phyloP scores from a whole-genome alignment of 2,888 invertebrate genomes.

The Salticus scenicus region DNA sequence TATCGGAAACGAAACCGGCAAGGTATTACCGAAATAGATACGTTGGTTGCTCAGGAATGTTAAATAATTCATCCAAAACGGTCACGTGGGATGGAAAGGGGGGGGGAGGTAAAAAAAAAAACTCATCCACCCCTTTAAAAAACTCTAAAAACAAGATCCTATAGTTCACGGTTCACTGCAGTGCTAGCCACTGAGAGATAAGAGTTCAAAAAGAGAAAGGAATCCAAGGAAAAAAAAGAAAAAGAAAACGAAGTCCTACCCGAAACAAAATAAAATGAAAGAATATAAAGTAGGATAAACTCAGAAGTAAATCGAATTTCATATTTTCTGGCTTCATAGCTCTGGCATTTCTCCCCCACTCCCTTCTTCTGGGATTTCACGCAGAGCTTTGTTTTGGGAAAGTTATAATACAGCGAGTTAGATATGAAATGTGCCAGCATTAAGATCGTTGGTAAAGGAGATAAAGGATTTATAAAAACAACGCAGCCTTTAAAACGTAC shows the following conservation, averaged over 20 bases:
- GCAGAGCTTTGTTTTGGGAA: not conserved
- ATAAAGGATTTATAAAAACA: too few relatives aligned
- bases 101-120: not conserved
- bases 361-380: not conserved
- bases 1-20: constrained; percentile 2
- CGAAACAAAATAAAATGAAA: constrained; percentile 12
- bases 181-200: constrained; percentile 40
- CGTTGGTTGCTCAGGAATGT: constrained; percentile 6
- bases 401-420: not conserved
- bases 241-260: constrained; percentile 19
- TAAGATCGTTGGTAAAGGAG: not conserved
- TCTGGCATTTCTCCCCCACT: not conserved
- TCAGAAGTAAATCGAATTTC: constrained; percentile 61
- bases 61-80: constrained; percentile 60
- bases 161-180: constrained; percentile 57
- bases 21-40: constrained; percentile 9
- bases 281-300: constrained; percentile 58
- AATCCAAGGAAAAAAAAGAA: constrained; percentile 23
- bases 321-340: constrained; percentile 56
- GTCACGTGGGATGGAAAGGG: not conserved
- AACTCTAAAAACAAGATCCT: constrained; percentile 57
- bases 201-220: constrained; percentile 2
- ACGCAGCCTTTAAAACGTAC: too few relatives aligned
- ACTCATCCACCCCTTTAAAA: constrained; percentile 17
- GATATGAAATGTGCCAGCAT: not conserved